phyloP scores from a whole-genome alignment of 2,113 vertebrate genomes.

The Neofelis nebulosa region DNA sequence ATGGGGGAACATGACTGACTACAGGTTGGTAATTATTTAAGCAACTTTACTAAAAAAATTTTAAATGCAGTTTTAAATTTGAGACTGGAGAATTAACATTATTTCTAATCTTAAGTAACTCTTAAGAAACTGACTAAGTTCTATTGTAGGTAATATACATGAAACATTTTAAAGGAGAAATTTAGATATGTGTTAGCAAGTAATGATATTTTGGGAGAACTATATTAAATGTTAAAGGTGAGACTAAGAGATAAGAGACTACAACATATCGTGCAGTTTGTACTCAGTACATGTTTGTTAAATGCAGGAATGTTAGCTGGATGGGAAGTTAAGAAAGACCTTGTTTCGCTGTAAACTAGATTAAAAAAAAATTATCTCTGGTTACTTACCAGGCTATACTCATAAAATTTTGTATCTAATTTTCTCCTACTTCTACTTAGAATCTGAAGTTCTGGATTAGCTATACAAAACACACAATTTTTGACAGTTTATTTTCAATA shows the following conservation, averaged over 20 bases:
- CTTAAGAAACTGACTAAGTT: not conserved
- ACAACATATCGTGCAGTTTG: not conserved
- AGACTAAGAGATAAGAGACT: not conserved
- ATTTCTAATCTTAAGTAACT: not conserved
- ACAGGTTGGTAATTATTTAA: not conserved
- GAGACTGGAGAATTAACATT: not conserved
- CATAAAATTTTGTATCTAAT: not conserved
- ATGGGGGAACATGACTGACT: not conserved
- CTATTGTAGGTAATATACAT: not conserved
- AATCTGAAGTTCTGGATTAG: constrained; percentile 50
- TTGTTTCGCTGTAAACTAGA: not conserved
- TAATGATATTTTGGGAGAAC: not conserved
- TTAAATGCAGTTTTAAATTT: constrained; percentile 4
- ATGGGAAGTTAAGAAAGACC: not conserved
- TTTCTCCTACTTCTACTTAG: constrained; percentile 42
- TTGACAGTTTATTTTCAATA: constrained; percentile 59
- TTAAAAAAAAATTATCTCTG: not conserved
- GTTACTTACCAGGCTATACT: not conserved
- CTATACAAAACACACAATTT: constrained; percentile 66
- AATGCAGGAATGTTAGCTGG: not conserved
- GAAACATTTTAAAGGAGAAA: constrained; percentile 7
- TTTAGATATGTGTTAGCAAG: not conserved
- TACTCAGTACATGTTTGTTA: not conserved
- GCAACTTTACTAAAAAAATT: not conserved
- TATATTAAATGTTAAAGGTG: constrained; percentile 10